Evolutionary conservation across 2,888 invertebrate genomes (phyloP).

Genomic region (Isotomurus palustris): DNA sequence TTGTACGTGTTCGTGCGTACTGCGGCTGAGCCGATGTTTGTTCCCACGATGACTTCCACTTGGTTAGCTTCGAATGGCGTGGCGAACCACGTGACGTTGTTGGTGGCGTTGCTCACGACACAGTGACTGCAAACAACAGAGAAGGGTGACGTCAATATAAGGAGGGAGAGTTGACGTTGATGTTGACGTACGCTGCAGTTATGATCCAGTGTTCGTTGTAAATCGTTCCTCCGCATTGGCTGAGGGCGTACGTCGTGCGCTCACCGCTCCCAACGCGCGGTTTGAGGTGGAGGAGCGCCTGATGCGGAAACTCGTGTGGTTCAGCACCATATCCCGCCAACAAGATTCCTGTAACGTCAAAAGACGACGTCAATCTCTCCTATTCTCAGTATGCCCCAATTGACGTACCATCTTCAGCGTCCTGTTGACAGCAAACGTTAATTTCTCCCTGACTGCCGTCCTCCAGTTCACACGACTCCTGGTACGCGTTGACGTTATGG

Average conservation of each 20-base stretch:
- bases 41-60: neutral
- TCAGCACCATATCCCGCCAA: neutral
- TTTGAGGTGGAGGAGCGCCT: neutral
- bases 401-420: no score
- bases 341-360: neutral
- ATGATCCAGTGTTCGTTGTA: conserved; percentile 1
- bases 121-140: neutral
- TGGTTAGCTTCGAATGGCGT: neutral
- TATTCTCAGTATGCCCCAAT: no score
- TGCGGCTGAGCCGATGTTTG: neutral
- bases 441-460: no score
- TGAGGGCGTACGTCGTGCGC: no score
- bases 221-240: conserved; percentile 6
- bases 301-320: conserved; percentile 7
- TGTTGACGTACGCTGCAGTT: conserved; percentile 5
- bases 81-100: neutral
- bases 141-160: neutral
- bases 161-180: neutral
- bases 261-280: neutral
- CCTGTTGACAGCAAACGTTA: no score
- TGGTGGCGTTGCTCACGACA: neutral
- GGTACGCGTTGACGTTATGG: no score
- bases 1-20: neutral
- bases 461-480: no score
- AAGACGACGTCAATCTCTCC: no score